These are phyloP conservation scores for Lagopus muta DNA, from an alignment of 2,113 vertebrate genomes.

Conservation along the genomic window DNA sequence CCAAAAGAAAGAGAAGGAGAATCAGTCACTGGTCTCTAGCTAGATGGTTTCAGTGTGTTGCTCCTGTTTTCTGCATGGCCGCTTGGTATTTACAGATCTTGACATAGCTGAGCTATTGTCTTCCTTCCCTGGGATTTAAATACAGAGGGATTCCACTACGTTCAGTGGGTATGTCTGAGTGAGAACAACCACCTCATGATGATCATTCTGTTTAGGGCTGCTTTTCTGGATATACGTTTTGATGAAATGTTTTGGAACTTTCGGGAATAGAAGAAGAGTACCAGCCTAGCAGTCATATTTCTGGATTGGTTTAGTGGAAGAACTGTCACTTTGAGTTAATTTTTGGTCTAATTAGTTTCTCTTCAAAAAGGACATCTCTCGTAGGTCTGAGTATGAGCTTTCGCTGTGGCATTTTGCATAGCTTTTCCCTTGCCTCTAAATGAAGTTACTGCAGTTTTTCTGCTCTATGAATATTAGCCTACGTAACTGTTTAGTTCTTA, in stretches of 20 bases:
- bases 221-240: background rate
- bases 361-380: background rate
- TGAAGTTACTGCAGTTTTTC: background rate
- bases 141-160: background rate
- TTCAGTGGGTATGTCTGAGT: background rate
- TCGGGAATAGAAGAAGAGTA: background rate
- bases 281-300: background rate
- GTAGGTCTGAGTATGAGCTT: background rate
- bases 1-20: background rate
- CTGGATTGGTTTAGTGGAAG: background rate
- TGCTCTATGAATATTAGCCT: background rate
- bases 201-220: background rate
- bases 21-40: background rate
- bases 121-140: background rate
- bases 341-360: background rate
- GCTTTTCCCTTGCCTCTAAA: background rate
- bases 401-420: background rate
- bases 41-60: background rate
- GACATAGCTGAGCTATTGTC: background rate
- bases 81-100: background rate
- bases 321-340: background rate
- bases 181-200: background rate
- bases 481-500: background rate
- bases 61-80: background rate
- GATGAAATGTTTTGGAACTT: background rate